These are phyloP conservation scores for Grantiella picta DNA, from an alignment of 2,113 vertebrate genomes.

Conservation along the genomic window DNA sequence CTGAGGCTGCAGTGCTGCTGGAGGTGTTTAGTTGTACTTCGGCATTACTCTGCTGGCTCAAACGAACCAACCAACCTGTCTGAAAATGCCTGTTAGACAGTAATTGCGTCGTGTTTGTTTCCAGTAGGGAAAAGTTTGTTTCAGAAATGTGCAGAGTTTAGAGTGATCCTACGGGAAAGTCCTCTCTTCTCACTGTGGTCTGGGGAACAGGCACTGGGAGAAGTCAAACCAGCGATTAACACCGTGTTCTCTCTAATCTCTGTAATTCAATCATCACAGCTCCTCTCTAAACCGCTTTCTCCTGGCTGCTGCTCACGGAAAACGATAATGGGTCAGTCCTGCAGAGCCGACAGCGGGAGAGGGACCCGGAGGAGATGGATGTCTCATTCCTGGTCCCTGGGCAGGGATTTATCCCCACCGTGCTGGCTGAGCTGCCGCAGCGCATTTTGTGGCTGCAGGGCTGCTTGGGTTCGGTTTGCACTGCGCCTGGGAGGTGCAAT, in stretches of 20 bases:
- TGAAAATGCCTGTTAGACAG: neutral
- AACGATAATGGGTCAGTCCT: rapidly evolving
- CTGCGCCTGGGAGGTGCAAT: neutral
- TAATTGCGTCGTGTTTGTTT: neutral
- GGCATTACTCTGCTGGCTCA: neutral
- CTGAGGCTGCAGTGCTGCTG: neutral
- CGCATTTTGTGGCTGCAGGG: rapidly evolving
- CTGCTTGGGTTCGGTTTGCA: neutral
- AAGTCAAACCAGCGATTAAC: rapidly evolving
- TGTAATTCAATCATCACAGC: rapidly evolving
- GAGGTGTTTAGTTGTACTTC: rapidly evolving
- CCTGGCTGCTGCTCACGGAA: neutral
- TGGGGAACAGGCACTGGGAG: neutral
- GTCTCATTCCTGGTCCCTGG: neutral
- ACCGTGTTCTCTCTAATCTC: rapidly evolving
- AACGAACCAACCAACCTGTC: neutral
- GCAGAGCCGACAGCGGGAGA: rapidly evolving
- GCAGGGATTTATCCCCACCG: rapidly evolving
- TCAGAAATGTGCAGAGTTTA: neutral
- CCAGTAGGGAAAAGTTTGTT: neutral
- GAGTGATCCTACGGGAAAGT: rapidly evolving
- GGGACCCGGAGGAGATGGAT: rapidly evolving
- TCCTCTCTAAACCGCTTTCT: neutral
- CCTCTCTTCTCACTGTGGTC: rapidly evolving
- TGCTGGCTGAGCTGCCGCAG: neutral